phyloP scores from a whole-genome alignment of 1,140 invertebrate genomes.

The Bombus turneri region DNA sequence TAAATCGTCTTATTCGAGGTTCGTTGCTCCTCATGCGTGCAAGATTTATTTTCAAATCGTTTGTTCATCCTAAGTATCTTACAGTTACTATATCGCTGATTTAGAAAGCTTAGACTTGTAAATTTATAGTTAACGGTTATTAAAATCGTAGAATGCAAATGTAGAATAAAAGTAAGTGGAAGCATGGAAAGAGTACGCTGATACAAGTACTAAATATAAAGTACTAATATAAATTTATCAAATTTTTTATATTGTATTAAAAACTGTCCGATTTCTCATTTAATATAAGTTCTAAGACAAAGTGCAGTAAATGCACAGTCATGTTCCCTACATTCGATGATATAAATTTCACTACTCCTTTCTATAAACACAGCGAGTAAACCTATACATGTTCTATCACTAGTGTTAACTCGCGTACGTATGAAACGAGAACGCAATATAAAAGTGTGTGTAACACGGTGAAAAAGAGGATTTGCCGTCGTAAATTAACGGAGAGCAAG shows the following conservation, averaged over 20 bases:
- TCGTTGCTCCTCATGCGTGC: background rate
- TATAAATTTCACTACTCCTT: background rate
- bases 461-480: background rate
- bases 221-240: background rate
- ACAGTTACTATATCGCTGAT: background rate
- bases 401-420: no score
- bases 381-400: background rate
- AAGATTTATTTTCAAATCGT: no score
- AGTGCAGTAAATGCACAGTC: background rate
- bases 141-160: no score
- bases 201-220: no score
- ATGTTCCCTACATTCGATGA: no score
- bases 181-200: no score
- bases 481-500: constrained; percentile 22
- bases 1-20: constrained; percentile 8
- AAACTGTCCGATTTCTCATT: background rate
- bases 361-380: background rate
- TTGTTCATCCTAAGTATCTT: background rate
- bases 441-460: constrained; percentile 5
- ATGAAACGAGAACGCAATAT: constrained; percentile 5
- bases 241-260: background rate
- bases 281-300: background rate
- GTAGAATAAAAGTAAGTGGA: no score
- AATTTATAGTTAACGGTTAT: no score
- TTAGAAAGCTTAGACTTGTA: background rate